phyloP scores from a whole-genome alignment of 1,140 invertebrate species.

The Piezodorus guildinii region DNA sequence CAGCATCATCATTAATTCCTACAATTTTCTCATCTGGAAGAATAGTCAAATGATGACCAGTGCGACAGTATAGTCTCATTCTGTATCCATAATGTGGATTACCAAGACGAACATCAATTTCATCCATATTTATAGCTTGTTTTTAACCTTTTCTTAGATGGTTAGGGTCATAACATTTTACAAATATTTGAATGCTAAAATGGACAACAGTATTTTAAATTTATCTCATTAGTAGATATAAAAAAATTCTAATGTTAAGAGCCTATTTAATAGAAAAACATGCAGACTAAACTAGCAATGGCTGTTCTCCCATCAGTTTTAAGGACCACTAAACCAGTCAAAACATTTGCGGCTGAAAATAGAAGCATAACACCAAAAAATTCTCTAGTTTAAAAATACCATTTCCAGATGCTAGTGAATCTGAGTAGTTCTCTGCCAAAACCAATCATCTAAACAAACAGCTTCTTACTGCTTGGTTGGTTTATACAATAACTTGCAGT shows the following conservation, averaged over 20 bases:
- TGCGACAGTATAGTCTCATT: conserved; percentile 44
- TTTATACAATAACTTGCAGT: no score
- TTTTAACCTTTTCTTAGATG: background rate
- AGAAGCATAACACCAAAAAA: conserved; percentile 6
- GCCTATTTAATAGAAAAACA: background rate
- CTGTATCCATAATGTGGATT: conserved; percentile 29
- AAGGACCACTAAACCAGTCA: background rate
- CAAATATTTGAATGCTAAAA: background rate
- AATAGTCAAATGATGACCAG: conserved; percentile 43
- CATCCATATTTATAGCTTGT: background rate
- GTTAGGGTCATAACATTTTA: background rate
- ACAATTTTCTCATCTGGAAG: conserved; percentile 40
- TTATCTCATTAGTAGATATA: background rate
- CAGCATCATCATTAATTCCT: conserved; percentile 39
- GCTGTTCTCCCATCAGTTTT: background rate
- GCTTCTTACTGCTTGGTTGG: no score
- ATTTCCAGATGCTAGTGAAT: conserved; percentile 1
- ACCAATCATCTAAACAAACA: no score
- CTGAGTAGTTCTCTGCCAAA: no score
- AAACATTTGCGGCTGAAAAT: conserved; percentile 6
- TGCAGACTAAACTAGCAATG: background rate
- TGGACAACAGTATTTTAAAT: background rate
- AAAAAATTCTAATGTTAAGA: background rate
- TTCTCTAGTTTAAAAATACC: background rate
- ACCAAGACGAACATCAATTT: conserved; percentile 11